Evolutionary conservation across 2,797 vertebrate genomes (phyloP), one percentile per base, ranked within the genome.

Genomic region (Eidolon dupreanum): DNA sequence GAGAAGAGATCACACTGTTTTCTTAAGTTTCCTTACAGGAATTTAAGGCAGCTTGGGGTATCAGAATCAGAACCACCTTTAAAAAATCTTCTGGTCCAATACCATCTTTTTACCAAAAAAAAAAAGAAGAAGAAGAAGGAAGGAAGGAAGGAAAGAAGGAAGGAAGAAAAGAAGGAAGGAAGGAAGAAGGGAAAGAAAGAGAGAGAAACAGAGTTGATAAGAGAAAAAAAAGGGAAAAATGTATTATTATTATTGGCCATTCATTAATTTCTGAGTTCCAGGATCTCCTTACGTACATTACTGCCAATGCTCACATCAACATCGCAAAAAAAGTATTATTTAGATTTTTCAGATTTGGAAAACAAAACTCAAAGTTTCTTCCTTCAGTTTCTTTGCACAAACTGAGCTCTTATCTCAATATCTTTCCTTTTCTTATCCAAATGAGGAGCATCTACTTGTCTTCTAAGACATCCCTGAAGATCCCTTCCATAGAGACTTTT

Each of bases 291-390:
- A 22, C 22, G 9, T n/a, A 16, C 8, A 9, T 13, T 51, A 75
- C 46, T 33, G 65, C 5, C 43, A 74, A 8, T 15, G 3, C 4
- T 79, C 38, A 31, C 22, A 57, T 57, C 20, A 65, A 66, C 55
- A 65, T 8, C 41, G 22, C 20, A 70, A 92, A 22, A 8, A 57
- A 71, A 53, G 24, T 73, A 8, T 77, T 84, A 36, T 75, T 79
- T 65, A 65, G 59, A 31, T 17, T 75, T 84, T 93, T 49, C 49
- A 92, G 11, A 84, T 90, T 65, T 63, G 26, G 19, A 81, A 82
- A 92, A 83, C 12, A n/a, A 95, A 90, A 83, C 8, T 65, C 55
- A 36, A 57, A 55, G 5, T 82, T 70, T 88, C n/a, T 85, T 78
- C 73, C 26, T 20, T 77, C 28, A 31, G 31, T 55, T 93, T 43